Conservation (phyloP, 2,888 invertebrate genomes). For the Drosophila limbata region DNA sequence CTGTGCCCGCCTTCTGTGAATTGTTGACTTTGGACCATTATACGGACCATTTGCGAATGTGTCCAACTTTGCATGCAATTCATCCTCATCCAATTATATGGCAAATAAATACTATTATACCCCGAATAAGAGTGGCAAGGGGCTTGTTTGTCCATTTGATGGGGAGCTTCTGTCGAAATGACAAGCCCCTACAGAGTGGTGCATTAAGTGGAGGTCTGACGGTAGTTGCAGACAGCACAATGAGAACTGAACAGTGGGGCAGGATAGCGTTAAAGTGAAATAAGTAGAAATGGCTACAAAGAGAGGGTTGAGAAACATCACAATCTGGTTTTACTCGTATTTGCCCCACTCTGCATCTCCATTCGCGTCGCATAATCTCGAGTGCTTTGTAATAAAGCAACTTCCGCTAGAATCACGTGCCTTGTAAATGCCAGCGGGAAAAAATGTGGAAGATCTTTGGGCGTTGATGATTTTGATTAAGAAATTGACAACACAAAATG, state of each 20-base stretch:
- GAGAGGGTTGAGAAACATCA: too few relatives aligned
- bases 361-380: constrained; percentile 4
- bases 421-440: constrained; percentile 9
- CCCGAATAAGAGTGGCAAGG: constrained; percentile 27
- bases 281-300: too few relatives aligned
- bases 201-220: constrained; percentile 3
- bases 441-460: constrained; percentile 16
- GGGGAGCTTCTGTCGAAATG: constrained; percentile 26
- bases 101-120: constrained; percentile 56
- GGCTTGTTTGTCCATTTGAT: constrained; percentile 53
- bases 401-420: constrained; percentile 34
- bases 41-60: constrained; percentile 35
- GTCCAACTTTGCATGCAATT: constrained; percentile 19
- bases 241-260: constrained; percentile 2
- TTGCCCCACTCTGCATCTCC: background rate
- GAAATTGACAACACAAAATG: constrained; percentile 43
- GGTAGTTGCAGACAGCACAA: background rate
- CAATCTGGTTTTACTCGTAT: too few relatives aligned
- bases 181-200: constrained; percentile 3
- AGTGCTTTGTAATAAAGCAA: constrained; percentile 38
- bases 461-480: constrained; percentile 49
- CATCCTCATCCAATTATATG: constrained; percentile 45
- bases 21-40: constrained; percentile 12
- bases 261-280: too few relatives aligned
- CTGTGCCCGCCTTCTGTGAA: constrained; percentile 29